A percentile compares a stretch with the other conserved stretches of the same genome.
These are phyloP conservation scores for Tiliacea citrago DNA, from an alignment of 2,888 invertebrate species.

Conservation along the genomic window DNA sequence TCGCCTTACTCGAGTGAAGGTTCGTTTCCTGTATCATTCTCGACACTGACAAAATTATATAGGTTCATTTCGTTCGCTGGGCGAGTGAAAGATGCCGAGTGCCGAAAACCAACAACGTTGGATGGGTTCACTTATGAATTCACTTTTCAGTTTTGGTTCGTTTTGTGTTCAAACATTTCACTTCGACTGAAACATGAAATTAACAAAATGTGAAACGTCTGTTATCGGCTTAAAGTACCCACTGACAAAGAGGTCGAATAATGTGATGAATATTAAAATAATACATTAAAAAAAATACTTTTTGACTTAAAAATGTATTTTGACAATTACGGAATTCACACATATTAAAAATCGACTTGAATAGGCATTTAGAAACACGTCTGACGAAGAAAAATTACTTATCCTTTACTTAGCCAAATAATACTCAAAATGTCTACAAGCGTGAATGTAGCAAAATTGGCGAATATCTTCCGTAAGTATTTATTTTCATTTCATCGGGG, in stretches of 20 bases:
- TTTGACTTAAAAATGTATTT: too few species aligned
- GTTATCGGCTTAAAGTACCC: not conserved
- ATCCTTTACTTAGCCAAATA: not conserved
- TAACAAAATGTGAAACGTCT: not conserved
- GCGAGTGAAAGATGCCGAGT: too few species aligned
- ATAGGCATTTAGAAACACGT: not conserved
- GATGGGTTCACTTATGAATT: too few species aligned
- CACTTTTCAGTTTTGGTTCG: too few species aligned
- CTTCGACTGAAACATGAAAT: not conserved
- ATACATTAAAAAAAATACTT: not conserved
- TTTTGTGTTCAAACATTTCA: not conserved
- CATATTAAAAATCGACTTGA: not conserved
- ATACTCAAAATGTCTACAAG: slow-evolving; percentile 34
- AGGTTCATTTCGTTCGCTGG: too few species aligned
- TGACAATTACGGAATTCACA: too few species aligned
- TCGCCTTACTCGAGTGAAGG: too few species aligned
- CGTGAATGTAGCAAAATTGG: slow-evolving; percentile 26
- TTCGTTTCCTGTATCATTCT: too few species aligned
- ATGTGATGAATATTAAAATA: not conserved
- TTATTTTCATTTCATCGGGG: not conserved
- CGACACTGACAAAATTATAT: too few species aligned
- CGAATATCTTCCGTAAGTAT: slow-evolving; percentile 47
- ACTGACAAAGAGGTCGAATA: not conserved
- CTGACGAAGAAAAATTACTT: not conserved
- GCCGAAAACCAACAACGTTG: too few species aligned